A percentile compares a stretch with the other conserved stretches of the same genome.
Conservation (phyloP, 2,797 vertebrate species). For the Tragelaphus eurycerus region DNA sequence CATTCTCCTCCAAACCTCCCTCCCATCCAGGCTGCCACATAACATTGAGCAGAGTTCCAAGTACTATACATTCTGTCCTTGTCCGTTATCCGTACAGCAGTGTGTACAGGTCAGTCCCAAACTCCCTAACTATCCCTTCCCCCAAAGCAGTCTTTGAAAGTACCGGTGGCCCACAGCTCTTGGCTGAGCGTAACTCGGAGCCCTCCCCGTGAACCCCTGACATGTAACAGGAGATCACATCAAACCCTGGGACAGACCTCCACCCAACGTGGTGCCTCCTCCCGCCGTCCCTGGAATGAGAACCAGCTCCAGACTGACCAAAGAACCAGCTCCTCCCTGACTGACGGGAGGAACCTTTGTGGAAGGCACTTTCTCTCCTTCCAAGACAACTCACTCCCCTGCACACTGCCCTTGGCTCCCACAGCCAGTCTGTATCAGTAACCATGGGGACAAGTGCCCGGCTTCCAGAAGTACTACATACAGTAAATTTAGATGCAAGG, state of each 20-base stretch:
- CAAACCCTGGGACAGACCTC: neutral
- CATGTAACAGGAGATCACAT: neutral
- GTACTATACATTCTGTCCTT: neutral
- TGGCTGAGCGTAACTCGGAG: neutral
- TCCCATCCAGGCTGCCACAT: neutral
- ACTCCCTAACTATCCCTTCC: neutral
- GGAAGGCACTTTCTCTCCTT: neutral
- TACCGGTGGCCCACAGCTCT: neutral
- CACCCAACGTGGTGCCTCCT: neutral
- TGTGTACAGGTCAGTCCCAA: neutral
- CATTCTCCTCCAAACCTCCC: neutral
- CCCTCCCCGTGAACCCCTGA: too few species aligned
- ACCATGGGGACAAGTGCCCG: neutral
- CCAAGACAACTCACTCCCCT: neutral
- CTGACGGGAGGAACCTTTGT: neutral
- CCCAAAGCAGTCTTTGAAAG: neutral
- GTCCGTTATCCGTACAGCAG: neutral
- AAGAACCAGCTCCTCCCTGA: neutral
- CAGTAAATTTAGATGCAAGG: conserved; percentile 2
- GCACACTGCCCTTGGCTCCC: neutral
- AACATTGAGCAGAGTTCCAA: neutral
- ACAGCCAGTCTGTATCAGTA: neutral
- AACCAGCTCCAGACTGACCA: neutral
- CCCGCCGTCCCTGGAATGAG: neutral
- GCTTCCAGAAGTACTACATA: neutral